Evolutionary conservation across 1,140 invertebrate species (phyloP).

Genomic region (Melanaphis sacchari): DNA sequence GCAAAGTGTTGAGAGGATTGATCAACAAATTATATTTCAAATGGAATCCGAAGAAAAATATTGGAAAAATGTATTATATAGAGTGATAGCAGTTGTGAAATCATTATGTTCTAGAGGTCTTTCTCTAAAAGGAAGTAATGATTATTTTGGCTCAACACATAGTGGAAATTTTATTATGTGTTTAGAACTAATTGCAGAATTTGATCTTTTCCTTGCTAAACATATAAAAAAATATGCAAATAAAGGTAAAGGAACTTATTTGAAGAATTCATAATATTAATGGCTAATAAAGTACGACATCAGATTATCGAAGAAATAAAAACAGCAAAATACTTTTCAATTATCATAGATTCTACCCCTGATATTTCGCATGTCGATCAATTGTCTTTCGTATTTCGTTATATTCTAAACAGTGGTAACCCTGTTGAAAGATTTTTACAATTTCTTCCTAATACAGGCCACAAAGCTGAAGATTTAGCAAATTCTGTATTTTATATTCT

Average conservation of each 20-base stretch:
- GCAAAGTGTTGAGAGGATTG: neutral
- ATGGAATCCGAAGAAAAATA: constrained; percentile 22
- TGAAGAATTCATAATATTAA: constrained; percentile 60
- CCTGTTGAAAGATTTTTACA: constrained; percentile 33
- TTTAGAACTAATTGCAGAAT: constrained; percentile 59
- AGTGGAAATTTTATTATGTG: constrained; percentile 61
- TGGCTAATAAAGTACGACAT: constrained; percentile 58
- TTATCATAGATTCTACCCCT: neutral
- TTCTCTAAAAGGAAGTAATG: neutral
- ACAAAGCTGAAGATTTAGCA: constrained; percentile 30
- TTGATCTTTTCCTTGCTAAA: constrained; percentile 59
- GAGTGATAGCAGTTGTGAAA: neutral
- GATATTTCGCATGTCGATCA: too few relatives aligned
- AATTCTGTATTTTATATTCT: neutral
- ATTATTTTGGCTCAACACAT: neutral
- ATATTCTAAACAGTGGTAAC: neutral
- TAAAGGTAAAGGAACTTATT: constrained; percentile 58
- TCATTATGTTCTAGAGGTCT: neutral
- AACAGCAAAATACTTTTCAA: constrained; percentile 14
- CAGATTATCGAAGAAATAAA: constrained; percentile 61
- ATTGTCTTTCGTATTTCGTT: constrained; percentile 16
- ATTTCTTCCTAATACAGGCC: constrained; percentile 19
- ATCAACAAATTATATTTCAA: neutral
- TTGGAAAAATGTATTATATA: neutral
- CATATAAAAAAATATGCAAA: constrained; percentile 59